A percentile compares a stretch with the other conserved stretches of the same genome.
phyloP scores from a whole-genome alignment of 2,113 vertebrate species.

The Grallaria varia region DNA sequence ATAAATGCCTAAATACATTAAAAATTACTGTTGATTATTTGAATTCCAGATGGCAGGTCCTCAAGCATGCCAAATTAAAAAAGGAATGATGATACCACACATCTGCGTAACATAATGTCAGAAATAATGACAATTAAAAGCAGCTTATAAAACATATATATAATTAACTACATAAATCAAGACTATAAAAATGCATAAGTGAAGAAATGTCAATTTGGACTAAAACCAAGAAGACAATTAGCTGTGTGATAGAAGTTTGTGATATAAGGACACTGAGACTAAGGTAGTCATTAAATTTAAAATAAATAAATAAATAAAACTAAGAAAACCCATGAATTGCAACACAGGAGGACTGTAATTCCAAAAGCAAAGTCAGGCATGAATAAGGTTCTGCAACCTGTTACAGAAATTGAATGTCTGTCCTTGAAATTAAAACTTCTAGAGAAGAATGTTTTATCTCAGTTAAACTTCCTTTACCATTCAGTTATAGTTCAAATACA shows the following conservation, averaged over 20 bases:
- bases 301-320: too few species aligned
- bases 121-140: not conserved
- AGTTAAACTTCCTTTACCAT: not conserved
- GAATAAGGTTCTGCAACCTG: not conserved
- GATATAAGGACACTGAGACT: not conserved
- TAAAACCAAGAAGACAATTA: not conserved
- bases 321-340: accelerated
- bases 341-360: not conserved
- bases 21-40: not conserved
- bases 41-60: not conserved
- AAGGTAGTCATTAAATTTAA: not conserved
- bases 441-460: not conserved
- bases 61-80: not conserved
- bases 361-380: not conserved
- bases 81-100: not conserved
- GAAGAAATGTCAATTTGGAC: not conserved
- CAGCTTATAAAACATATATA: not conserved
- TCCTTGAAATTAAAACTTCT: not conserved
- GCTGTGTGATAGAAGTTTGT: not conserved
- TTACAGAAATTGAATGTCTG: not conserved
- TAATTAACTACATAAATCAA: not conserved
- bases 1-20: not conserved
- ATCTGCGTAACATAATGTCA: not conserved
- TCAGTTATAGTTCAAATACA: not conserved
- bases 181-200: not conserved